Evolutionary conservation across 2,113 vertebrate species (phyloP), one percentile per base, ranked within the genome.

Genomic region (Arvicanthis niloticus): DNA sequence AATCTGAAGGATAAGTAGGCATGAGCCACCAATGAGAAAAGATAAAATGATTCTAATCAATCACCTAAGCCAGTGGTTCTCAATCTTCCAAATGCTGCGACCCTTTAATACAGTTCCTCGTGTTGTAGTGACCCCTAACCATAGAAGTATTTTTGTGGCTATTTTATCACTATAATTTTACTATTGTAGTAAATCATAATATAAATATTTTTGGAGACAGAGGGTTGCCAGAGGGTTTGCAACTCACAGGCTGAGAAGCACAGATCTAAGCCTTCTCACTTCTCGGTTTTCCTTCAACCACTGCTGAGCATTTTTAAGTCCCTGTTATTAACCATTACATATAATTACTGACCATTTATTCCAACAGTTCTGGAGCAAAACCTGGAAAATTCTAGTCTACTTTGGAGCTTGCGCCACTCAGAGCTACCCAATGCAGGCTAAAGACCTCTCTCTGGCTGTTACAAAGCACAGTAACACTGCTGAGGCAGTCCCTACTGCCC

Each of bases 271-370:
- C 26, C 3, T 81, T 76, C 80, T 93, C n/a, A 77, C 34, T 88
- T 68, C 93, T 5, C 37, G 67, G 72, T 68, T 95, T 91, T 76
- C 76, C 70, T 86, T 78, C 95, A 93, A 51, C 16, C 53, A 93
- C 37, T 42, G 51, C n/a, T 95, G 17, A 29, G 48, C 70, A n/a
- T 60, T 93, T 76, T 90, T 73, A n/a, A 86, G 40, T 34, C 9
- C 62, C 48, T 51, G 70, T 40, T 45, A 89, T 34, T 60, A 89
- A 42, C 67, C 4, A 82, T 37, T 87, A 8, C 42, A 92, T 81
- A 58, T 84, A 90, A 73, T 86, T n/a, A 78, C 7, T 93, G 53
- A 96, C 40, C 87, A 17, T 42, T 75, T 51, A 22, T 85, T 76
- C 65, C 26, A 95, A 89, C 3, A 73, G 45, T 81, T 94, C 56